Conservation (phyloP, 2,888 invertebrate genomes). For the Perizoma flavofasciatum region DNA sequence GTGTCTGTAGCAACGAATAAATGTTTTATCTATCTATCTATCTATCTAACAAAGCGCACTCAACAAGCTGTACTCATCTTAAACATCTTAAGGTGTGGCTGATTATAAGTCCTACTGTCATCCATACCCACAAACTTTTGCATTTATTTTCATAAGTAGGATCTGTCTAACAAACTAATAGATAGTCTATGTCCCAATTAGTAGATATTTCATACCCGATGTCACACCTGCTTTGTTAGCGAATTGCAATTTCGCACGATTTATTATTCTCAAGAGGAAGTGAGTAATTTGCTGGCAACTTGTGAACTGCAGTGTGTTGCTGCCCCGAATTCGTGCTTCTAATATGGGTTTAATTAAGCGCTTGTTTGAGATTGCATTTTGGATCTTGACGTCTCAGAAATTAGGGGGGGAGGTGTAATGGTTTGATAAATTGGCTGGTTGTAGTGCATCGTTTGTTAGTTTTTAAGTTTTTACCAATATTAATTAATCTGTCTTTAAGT, state of each 20-base stretch:
- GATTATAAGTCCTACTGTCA: no score
- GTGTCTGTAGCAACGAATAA: no score
- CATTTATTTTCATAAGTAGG: no score
- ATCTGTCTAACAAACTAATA: no score
- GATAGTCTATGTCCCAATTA: conserved; percentile 12
- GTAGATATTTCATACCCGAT: conserved; percentile 7
- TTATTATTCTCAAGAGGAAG: conserved; percentile 25
- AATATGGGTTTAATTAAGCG: conserved; percentile 24
- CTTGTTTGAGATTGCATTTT: conserved; percentile 24
- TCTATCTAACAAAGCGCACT: no score
- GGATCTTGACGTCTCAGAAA: conserved; percentile 16
- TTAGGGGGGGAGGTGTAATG: conserved; percentile 6
- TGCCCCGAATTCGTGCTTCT: conserved; percentile 7
- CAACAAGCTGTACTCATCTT: no score
- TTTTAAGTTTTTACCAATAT: no score
- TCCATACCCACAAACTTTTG: no score
- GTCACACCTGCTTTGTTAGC: conserved; percentile 11
- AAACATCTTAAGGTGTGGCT: no score
- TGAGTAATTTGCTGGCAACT: conserved; percentile 17
- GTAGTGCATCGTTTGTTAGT: background rate
- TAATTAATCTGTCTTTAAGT: no score
- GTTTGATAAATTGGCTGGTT: conserved; percentile 12
- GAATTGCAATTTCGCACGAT: conserved; percentile 18
- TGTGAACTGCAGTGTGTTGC: conserved; percentile 14
- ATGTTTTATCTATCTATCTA: no score